Evolutionary conservation across 2,113 vertebrate genomes (phyloP), one percentile per base, ranked within the genome.

Genomic region (Monarcha castaneiventris): DNA sequence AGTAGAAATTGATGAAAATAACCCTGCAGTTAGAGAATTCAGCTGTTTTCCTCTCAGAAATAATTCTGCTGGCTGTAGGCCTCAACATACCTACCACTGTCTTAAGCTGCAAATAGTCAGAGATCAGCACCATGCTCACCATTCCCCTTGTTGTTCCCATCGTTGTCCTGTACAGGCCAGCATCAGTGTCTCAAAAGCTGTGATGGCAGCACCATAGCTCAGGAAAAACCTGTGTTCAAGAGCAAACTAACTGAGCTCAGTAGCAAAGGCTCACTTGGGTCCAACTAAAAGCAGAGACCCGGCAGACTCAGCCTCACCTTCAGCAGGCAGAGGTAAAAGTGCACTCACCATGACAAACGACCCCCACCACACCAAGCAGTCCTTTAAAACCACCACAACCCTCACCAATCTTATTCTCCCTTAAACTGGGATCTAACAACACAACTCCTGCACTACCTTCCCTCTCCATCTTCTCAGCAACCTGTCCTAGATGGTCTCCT

Each of bases 281-380:
- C 52, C 44, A 51, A 1, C 13, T 25, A 69, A 64, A 90, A 86
- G 62, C 66, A 72, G 8, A 71, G 52, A 44, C 10, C 6, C 25
- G 32, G 49, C 37, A 35, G 25, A 27, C 23, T 29, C 26, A 84
- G 44, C 33, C 51, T 73, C n/a, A 56, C 3, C 3, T 3, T 7
- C 44, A 46, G 6, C 71, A 72, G 13, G 15, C 16, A 43, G 54
- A 68, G 22, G 26, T 46, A 44, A 59, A 63, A 79, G 20, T 0
- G 30, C 43, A 49, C 11, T 7, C 23, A 51, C 35, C 35, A 32
- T 1, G 13, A 59, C 4, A 7, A 85, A 41, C 0, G 0, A 54
- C 12, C 9, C 17, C 44, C 25, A 16, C 23, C 43, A 55, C 39
- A 64, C 14, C 33, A 55, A 63, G 39, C 9, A n/a, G 13, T 30